phyloP scores from a whole-genome alignment of 2,113 vertebrate genomes.

The Nerophis ophidion region DNA sequence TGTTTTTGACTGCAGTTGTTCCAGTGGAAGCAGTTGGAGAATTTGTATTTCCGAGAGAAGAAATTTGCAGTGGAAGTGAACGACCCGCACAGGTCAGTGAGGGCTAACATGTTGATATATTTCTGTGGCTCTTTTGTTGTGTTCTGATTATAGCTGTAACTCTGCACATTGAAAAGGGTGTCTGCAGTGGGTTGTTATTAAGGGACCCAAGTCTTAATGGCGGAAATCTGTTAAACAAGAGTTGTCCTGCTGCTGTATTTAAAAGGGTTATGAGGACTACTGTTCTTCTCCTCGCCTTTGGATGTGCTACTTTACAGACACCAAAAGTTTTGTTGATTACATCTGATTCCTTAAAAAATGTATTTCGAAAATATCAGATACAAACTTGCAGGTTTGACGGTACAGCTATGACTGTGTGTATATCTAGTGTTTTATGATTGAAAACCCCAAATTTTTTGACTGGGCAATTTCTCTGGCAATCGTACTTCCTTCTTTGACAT shows the following conservation, averaged over 20 bases:
- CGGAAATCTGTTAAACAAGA: slow-evolving; percentile 32
- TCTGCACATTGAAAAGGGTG: slow-evolving; percentile 30
- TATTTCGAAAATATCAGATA: slow-evolving; percentile 4
- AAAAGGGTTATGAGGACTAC: slow-evolving; percentile 9
- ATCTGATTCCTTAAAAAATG: slow-evolving; percentile 27
- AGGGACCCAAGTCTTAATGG: slow-evolving; percentile 25
- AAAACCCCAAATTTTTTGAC: background rate
- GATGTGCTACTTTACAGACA: slow-evolving; percentile 16
- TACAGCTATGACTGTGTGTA: too few species aligned
- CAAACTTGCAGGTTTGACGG: background rate
- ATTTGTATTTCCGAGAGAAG: slow-evolving; percentile 97
- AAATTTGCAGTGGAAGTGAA: slow-evolving; percentile 98
- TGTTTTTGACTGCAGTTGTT: slow-evolving; percentile 76
- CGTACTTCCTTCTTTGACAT: background rate
- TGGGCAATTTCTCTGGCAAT: background rate
- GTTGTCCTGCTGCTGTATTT: slow-evolving; percentile 31
- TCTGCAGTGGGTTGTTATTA: slow-evolving; percentile 21
- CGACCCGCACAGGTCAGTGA: slow-evolving; percentile 86
- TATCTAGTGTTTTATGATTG: too few species aligned
- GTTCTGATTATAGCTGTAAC: slow-evolving; percentile 32
- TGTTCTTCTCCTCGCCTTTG: slow-evolving; percentile 11
- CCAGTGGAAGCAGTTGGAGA: slow-evolving; percentile 97
- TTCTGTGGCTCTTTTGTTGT: slow-evolving; percentile 14
- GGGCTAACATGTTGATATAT: slow-evolving; percentile 10
- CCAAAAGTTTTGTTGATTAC: slow-evolving; percentile 28